Percentiles rank a stretch among this genome's conserved stretches.
Evolutionary conservation across 2,113 vertebrate genomes (phyloP).

Genomic region (Chroicocephalus ridibundus): DNA sequence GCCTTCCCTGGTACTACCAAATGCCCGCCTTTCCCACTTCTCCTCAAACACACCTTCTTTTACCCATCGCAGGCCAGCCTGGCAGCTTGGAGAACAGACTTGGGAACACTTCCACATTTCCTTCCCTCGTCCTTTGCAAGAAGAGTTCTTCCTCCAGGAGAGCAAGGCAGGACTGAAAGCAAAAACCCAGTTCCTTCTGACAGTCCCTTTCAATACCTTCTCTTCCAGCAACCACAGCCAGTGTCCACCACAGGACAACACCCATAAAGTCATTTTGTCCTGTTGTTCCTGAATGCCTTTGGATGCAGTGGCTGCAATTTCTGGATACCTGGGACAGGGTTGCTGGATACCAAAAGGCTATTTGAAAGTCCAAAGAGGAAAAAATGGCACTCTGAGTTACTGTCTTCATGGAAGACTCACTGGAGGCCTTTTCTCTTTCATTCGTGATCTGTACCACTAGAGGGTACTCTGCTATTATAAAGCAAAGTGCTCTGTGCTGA

Average conservation of each 20-base stretch:
- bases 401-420: background rate
- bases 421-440: background rate
- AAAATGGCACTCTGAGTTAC: background rate
- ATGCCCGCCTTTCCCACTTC: background rate
- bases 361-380: background rate
- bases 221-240: background rate
- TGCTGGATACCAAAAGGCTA: background rate
- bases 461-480: background rate
- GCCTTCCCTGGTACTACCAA: background rate
- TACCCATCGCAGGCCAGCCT: rapidly evolving
- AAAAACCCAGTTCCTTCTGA: background rate
- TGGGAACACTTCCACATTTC: background rate
- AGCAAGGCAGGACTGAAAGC: background rate
- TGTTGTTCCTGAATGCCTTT: background rate
- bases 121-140: background rate
- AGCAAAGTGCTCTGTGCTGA: background rate
- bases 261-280: rapidly evolving
- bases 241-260: rapidly evolving
- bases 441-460: background rate
- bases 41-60: background rate
- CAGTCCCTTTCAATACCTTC: background rate
- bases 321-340: background rate
- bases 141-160: background rate
- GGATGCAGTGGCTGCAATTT: background rate
- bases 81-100: background rate